phyloP scores from a whole-genome alignment of 2,113 vertebrate genomes.

The Chunga burmeisteri region DNA sequence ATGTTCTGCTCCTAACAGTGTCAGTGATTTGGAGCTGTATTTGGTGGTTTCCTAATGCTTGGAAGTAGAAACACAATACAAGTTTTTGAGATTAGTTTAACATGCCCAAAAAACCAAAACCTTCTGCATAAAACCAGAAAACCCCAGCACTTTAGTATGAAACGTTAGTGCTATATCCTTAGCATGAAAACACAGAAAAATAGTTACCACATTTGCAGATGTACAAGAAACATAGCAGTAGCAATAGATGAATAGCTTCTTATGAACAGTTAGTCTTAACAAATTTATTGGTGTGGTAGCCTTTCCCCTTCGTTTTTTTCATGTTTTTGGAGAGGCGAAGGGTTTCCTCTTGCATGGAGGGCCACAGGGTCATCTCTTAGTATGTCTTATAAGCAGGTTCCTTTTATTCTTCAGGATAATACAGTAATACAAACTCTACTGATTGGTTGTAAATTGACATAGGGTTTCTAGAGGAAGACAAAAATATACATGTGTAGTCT shows the following conservation, averaged over 20 bases:
- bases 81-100: background rate
- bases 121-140: background rate
- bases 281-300: background rate
- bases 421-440: background rate
- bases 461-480: background rate
- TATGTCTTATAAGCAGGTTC: background rate
- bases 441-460: background rate
- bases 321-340: background rate
- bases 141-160: background rate
- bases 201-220: background rate
- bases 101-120: background rate
- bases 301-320: background rate
- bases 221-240: background rate
- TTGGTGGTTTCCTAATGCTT: background rate
- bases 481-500: background rate
- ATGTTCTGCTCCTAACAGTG: background rate
- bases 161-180: background rate
- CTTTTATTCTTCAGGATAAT: conserved; percentile 6
- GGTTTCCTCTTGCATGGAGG: background rate
- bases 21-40: background rate
- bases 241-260: background rate
- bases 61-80: background rate
- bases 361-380: background rate
- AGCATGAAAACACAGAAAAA: background rate
- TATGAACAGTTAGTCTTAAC: background rate